Base-by-base conservation (phyloP, 2,797 vertebrate species). In the Sebastes jordani region DNA sequence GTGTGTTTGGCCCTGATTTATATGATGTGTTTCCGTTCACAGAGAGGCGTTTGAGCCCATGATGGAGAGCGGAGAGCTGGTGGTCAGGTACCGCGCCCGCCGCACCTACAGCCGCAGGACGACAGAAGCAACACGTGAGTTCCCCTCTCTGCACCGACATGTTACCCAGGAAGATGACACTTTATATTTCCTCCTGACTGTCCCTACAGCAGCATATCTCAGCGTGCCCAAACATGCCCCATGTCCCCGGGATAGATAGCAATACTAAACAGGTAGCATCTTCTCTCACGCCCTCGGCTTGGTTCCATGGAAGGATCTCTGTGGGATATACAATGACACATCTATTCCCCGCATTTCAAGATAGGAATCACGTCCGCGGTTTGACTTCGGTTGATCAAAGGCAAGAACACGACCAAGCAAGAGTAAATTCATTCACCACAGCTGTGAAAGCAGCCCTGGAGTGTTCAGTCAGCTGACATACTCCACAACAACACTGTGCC, bases 41-140 rank as follows among this genome's bases (percentile, higher is more conserved):
- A 98, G 97, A 5, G 97, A 97, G 88, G 97, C 96, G 0, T 98
- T 98, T 30, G 96, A 97, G 64, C 97, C 97, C 64, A 97, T 96
- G 80, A 95, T 97, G 95, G 97, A 98, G 78, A 96, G 96, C 14
- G 97, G 97, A 0, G 97, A 98, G 80, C 94, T 98, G 84, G 97
- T 98, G 49, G 97, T 98, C 20, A 92, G 97, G 36, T 98, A 98
- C 84, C 95, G 95, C 0, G 97, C 96, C 8, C 96, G 96, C 20
- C 97, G 97, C 76, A 97, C 97, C 1, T 98, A 98, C 94, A 98
- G 97, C 89, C 96, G 97, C 14, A 94, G 97, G 68, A 97, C 97
- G 5, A 97, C 97, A 0, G 97, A 98, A 84, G 97, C 97, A 59
- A 98, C 97, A 20, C 22, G 97, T 98, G 90, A 98, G 97, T 97